These are phyloP conservation scores for Gambusia affinis DNA, from an alignment of 2,113 vertebrate genomes.

Conservation along the genomic window DNA sequence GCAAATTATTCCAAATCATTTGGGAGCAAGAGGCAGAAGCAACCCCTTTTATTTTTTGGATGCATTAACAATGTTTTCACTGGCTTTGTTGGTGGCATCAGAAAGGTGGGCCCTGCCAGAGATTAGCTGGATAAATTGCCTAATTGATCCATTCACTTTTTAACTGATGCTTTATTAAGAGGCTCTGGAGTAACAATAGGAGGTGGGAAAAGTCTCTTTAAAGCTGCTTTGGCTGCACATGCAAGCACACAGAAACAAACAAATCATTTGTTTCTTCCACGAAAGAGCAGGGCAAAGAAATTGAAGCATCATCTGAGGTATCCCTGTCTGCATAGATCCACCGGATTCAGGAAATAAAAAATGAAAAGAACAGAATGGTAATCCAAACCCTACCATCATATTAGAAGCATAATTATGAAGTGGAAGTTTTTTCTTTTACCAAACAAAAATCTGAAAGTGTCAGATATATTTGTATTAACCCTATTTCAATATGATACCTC, in stretches of 20 bases:
- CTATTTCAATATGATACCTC: too few relatives aligned
- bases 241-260: conserved; percentile 19
- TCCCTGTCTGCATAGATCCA: conserved; percentile 1
- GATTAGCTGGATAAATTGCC: conserved; percentile 77
- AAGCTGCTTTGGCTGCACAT: conserved; percentile 17
- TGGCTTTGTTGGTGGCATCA: conserved; percentile 76
- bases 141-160: conserved; percentile 83
- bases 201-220: conserved; percentile 30
- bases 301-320: conserved; percentile 10
- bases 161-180: conserved; percentile 76
- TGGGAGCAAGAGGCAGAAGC: conserved; percentile 69
- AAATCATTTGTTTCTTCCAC: conserved; percentile 15
- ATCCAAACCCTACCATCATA: too few relatives aligned
- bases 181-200: conserved; percentile 45
- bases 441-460: too few relatives aligned
- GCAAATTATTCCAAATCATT: conserved; percentile 80
- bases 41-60: conserved; percentile 77
- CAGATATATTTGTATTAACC: too few relatives aligned
- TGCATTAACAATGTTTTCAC: conserved; percentile 79
- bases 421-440: too few relatives aligned
- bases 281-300: conserved; percentile 26
- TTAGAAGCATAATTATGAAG: too few relatives aligned
- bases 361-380: too few relatives aligned
- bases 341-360: not conserved
- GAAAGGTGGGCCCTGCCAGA: conserved; percentile 69